A percentile compares a stretch with the other conserved stretches of the same genome.
These are phyloP conservation scores for Panorpa germanica DNA, from an alignment of 2,888 invertebrate genomes.

Conservation along the genomic window DNA sequence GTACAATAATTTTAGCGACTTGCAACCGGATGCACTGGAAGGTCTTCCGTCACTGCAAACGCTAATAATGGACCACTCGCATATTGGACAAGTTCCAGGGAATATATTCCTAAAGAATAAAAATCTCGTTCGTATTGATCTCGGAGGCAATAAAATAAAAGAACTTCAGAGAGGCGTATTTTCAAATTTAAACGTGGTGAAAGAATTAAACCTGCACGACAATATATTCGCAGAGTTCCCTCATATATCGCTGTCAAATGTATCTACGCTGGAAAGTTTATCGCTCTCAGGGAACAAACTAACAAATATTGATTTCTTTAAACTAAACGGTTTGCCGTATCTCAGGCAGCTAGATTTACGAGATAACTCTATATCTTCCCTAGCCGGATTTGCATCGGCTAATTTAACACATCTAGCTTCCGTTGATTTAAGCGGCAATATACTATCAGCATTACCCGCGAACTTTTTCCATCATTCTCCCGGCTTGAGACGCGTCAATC, in stretches of 20 bases:
- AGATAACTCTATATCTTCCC: conserved; percentile 51
- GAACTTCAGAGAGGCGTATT: conserved; percentile 55
- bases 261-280: conserved; percentile 53
- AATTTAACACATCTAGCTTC: conserved; percentile 53
- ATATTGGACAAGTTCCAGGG: conserved; percentile 45
- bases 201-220: conserved; percentile 54
- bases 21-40: conserved; percentile 51
- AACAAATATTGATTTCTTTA: conserved; percentile 53
- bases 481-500: conserved; percentile 51
- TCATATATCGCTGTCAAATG: conserved; percentile 56
- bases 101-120: conserved; percentile 59
- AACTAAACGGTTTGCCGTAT: conserved; percentile 54
- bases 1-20: conserved; percentile 56
- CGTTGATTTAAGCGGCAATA: conserved; percentile 59
- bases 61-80: conserved; percentile 46
- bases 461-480: conserved; percentile 63
- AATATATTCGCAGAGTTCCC: conserved; percentile 61
- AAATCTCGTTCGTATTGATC: conserved; percentile 51
- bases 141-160: conserved; percentile 48
- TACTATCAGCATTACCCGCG: conserved; percentile 53
- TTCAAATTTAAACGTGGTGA: conserved; percentile 49
- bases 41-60: conserved; percentile 62
- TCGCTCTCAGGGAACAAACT: conserved; percentile 49
- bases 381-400: conserved; percentile 58
- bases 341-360: conserved; percentile 55